phyloP scores from a whole-genome alignment of 2,888 invertebrate genomes.

The Protodeltote pygarga region DNA sequence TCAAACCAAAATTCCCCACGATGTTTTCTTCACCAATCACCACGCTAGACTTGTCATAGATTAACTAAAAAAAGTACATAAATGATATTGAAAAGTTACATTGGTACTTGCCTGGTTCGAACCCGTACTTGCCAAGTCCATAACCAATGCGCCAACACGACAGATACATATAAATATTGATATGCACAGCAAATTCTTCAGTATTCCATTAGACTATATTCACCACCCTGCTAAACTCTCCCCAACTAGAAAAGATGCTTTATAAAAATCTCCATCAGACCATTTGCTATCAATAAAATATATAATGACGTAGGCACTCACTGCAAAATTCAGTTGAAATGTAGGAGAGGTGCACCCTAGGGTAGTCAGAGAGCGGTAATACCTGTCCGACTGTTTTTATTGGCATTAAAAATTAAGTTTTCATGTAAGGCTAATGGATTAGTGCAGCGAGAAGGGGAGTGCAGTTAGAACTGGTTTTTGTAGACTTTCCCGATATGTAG shows the following conservation, averaged over 20 bases:
- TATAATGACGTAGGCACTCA: slow-evolving; percentile 35
- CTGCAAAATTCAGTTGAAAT: slow-evolving; percentile 42
- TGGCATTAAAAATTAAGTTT: slow-evolving; percentile 78
- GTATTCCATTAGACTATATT: no score
- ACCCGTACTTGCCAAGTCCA: no score
- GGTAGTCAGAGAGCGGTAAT: slow-evolving; percentile 54
- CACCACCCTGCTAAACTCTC: no score
- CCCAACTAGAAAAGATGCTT: slow-evolving; percentile 12
- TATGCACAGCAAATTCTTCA: no score
- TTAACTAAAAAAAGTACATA: no score
- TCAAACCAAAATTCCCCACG: no score
- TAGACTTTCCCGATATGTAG: slow-evolving; percentile 10
- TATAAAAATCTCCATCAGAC: not conserved
- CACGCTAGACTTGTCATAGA: no score
- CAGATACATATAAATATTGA: no score
- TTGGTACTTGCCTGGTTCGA: no score
- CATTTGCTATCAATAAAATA: slow-evolving; percentile 28
- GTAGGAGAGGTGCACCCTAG: slow-evolving; percentile 60
- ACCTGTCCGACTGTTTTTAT: slow-evolving; percentile 75
- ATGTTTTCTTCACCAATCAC: no score
- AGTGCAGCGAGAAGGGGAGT: slow-evolving; percentile 66
- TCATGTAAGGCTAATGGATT: slow-evolving; percentile 83
- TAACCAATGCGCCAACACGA: no score
- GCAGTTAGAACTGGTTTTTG: slow-evolving; percentile 31
- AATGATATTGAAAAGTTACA: no score